Evolutionary conservation across 2,113 vertebrate genomes (phyloP), one percentile per base, ranked within the genome.

Genomic region (Paramormyrops kingsleyae): DNA sequence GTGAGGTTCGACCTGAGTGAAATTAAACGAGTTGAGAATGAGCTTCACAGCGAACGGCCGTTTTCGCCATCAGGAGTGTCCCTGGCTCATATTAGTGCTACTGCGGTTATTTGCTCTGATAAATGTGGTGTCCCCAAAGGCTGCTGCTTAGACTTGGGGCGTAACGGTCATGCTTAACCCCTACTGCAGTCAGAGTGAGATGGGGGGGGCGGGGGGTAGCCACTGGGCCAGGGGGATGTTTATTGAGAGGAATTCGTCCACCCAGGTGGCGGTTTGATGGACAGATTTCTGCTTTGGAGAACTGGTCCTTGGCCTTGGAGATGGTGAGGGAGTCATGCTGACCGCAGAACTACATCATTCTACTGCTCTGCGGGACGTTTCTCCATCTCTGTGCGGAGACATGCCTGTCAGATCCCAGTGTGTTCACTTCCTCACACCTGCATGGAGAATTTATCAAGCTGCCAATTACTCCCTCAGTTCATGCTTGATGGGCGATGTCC

Each of bases 71-170:
- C 5, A 44, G 39, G 39, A 9, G 39, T 13, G 35, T 83, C 5
- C 24, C 83, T n/a, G 24, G 17, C 24, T 47, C 44, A 46, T 84
- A 24, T 47, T n/a, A 47, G 44, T 10, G 83, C 24, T 83, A 46
- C 83, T 84, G 44, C 13, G 13, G 50, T 87, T 87, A 56, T 35
- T 39, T 56, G 31, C 87, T 87, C 52, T 87, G 87, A 87, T 87
- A 62, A 56, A 87, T 87, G 50, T 87, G 53, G 17, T 44, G 17
- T 56, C 87, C 19, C 31, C 1, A 3, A 62, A 8, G 31, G 44
- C 21, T 24, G 2, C 87, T 46, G 52, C 39, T 88, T 88, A 62
- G 44, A 70, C 39, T 27, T 46, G 39, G 87, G 42, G 87, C n/a
- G 21, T 88, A 47, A 70, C 39, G 42, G 87, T 39, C 87, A 70